A percentile compares a stretch with the other conserved stretches of the same genome.
These are phyloP conservation scores for Hydrolagus colliei DNA, from an alignment of 2,797 vertebrate genomes.

Conservation along the genomic window DNA sequence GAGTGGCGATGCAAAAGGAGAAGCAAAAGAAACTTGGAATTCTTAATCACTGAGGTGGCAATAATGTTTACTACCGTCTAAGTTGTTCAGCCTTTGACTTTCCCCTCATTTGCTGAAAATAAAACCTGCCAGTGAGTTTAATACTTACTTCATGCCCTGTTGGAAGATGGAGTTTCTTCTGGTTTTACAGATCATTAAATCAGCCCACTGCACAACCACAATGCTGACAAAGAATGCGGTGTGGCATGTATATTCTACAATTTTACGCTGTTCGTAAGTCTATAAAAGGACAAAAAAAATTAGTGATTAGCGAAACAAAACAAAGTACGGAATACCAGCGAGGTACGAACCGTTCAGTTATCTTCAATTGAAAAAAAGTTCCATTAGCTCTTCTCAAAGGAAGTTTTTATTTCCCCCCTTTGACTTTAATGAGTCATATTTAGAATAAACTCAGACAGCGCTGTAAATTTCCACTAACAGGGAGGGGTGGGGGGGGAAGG, in stretches of 20 bases:
- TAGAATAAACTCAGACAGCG: background rate
- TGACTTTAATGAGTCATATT: background rate
- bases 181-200: constrained; percentile 95
- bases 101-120: too few relatives aligned
- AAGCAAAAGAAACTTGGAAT: too few relatives aligned
- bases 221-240: constrained; percentile 92
- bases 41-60: too few relatives aligned
- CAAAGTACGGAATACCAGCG: background rate
- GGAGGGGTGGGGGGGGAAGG: background rate
- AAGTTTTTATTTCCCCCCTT: background rate
- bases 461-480: background rate
- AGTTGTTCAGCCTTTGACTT: too few relatives aligned
- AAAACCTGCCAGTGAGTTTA: background rate
- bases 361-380: background rate
- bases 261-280: constrained; percentile 90
- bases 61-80: too few relatives aligned
- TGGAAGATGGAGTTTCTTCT: constrained; percentile 91
- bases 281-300: constrained; percentile 41
- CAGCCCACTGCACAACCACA: constrained; percentile 92
- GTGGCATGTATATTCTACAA: constrained; percentile 92
- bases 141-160: constrained; percentile 89
- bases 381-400: background rate
- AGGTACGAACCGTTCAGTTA: background rate
- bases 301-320: background rate
- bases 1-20: too few relatives aligned